These are phyloP conservation scores for Lamprologus speciosus DNA, from an alignment of 2,113 vertebrate species.

Conservation along the genomic window DNA sequence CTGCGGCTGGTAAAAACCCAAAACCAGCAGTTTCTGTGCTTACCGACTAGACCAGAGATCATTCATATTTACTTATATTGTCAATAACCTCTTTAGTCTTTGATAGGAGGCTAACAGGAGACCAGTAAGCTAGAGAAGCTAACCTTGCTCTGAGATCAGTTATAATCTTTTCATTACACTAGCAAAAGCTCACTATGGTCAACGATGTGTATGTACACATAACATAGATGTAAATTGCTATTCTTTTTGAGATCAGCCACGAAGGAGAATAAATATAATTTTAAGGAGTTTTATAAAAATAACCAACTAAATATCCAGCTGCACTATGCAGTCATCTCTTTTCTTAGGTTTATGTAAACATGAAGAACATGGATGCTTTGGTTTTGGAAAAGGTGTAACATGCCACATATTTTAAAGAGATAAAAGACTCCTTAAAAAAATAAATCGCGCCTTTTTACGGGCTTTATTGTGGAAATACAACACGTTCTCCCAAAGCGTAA, in stretches of 20 bases:
- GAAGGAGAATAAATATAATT: neutral
- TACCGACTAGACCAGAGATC: neutral
- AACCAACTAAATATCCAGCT: neutral
- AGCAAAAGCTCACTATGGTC: neutral
- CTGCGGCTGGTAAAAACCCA: fast-evolving
- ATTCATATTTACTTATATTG: neutral
- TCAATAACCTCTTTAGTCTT: neutral
- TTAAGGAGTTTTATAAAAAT: neutral
- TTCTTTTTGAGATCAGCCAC: neutral
- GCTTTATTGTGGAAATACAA: neutral
- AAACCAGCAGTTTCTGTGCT: neutral
- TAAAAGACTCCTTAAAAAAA: neutral
- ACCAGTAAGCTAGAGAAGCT: neutral
- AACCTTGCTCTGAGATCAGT: neutral
- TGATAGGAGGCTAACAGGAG: neutral
- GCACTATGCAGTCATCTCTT: neutral
- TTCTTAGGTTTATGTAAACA: neutral
- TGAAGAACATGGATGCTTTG: fast-evolving
- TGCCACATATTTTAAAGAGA: neutral
- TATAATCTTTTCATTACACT: neutral
- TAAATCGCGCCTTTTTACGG: fast-evolving
- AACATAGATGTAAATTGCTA: neutral
- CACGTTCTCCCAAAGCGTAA: too few species aligned
- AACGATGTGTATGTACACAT: neutral
- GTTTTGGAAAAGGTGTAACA: neutral